Evolutionary conservation across 1,140 invertebrate genomes (phyloP).

Genomic region (Diorhabda carinulata): DNA sequence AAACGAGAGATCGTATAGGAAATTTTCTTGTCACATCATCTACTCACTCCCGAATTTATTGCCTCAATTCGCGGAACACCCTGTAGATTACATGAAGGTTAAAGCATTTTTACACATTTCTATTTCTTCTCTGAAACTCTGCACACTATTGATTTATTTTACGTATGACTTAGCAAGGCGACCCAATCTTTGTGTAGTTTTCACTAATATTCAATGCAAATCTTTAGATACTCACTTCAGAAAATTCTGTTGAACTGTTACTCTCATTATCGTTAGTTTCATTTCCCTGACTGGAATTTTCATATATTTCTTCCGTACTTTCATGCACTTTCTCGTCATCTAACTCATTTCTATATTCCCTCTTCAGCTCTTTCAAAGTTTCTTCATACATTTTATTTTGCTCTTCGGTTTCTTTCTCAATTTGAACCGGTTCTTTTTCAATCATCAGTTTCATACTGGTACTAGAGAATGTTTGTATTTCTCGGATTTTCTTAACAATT

Average conservation of each 20-base stretch:
- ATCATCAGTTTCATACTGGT: constrained; percentile 47
- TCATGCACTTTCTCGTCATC: background rate
- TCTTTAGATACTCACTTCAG: background rate
- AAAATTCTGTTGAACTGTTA: background rate
- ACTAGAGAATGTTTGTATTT: constrained; percentile 42
- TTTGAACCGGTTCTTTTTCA: constrained; percentile 34
- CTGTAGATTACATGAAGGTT: no score
- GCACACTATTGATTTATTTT: no score
- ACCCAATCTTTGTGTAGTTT: no score
- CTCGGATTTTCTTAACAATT: constrained; percentile 43
- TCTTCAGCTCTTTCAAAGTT: constrained; percentile 46
- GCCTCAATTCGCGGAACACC: no score
- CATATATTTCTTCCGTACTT: background rate
- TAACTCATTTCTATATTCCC: constrained; percentile 39
- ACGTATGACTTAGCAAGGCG: no score
- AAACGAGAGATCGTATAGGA: no score
- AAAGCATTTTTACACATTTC: no score
- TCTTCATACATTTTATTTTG: constrained; percentile 41
- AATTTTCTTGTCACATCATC: no score
- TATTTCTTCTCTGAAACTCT: no score
- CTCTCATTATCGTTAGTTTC: background rate
- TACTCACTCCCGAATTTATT: no score
- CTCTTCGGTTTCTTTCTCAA: constrained; percentile 31
- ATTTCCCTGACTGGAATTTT: background rate
- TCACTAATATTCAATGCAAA: no score